A percentile compares a stretch with the other conserved stretches of the same genome.
Conservation (phyloP, 2,113 vertebrate genomes). For the Scophthalmus maximus region DNA sequence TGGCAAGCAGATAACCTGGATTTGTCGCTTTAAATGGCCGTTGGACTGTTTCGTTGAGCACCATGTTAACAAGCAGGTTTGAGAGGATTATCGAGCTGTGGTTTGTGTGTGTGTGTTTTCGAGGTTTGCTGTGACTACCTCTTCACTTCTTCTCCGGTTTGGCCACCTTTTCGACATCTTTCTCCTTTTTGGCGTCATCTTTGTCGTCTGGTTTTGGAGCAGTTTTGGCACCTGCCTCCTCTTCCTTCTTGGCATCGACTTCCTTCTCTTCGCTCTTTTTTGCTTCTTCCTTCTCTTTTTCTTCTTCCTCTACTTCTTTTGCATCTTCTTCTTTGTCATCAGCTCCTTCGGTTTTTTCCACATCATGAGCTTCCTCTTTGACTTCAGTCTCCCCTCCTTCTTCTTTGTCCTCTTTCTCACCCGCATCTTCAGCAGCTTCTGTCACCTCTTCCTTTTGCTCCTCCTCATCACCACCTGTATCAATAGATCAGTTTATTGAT, state of each 20-base stretch:
- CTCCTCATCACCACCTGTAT: conserved; percentile 61
- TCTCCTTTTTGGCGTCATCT: conserved; percentile 63
- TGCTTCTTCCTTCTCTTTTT: conserved; percentile 30
- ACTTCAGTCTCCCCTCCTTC: conserved; percentile 44
- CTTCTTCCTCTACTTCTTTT: conserved; percentile 20
- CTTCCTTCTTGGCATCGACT: conserved; percentile 48
- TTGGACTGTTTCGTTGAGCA: conserved; percentile 56
- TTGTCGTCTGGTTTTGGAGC: conserved; percentile 29
- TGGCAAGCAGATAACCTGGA: conserved; percentile 67
- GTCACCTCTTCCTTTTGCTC: conserved; percentile 56
- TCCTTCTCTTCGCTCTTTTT: conserved; percentile 54
- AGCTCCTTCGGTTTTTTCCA: conserved; percentile 47
- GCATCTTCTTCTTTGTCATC: conserved; percentile 44
- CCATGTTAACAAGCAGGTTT: conserved; percentile 62
- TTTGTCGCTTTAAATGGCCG: conserved; percentile 55
- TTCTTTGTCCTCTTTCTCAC: conserved; percentile 45
- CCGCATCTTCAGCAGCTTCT: conserved; percentile 50
- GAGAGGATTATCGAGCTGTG: conserved; percentile 46
- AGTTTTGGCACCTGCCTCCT: conserved; percentile 33
- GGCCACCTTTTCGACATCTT: conserved; percentile 59
- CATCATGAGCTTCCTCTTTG: conserved; percentile 52
- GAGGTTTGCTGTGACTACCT: conserved; percentile 15
- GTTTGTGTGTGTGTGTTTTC: conserved; percentile 31
- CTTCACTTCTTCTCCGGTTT: conserved; percentile 64
- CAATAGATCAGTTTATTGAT: conserved; percentile 1